Conservation (phyloP, 2,888 invertebrate species). For the Oxytorus armatus region DNA sequence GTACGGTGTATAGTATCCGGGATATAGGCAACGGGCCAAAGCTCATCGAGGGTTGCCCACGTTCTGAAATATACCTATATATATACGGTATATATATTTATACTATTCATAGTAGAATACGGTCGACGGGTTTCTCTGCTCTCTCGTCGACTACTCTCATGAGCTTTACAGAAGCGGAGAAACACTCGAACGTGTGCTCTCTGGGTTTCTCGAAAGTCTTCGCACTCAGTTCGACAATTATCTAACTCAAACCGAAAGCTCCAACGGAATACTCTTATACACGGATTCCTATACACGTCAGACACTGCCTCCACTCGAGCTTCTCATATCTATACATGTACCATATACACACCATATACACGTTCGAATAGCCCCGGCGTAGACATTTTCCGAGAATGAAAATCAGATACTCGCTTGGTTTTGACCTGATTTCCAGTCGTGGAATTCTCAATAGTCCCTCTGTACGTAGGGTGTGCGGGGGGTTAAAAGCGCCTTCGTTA, state of each 20-base stretch:
- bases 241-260: constrained; percentile 51
- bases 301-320: neutral
- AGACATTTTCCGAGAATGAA: constrained; percentile 44
- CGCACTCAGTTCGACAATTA: constrained; percentile 64
- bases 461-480: neutral
- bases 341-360: no score
- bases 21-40: constrained; percentile 61
- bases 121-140: constrained; percentile 56
- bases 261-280: no score
- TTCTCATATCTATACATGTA: constrained; percentile 35
- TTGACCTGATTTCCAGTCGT: constrained; percentile 47
- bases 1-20: neutral
- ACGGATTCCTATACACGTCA: constrained; percentile 40
- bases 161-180: constrained; percentile 53
- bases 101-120: constrained; percentile 30
- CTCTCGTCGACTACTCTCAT: constrained; percentile 34
- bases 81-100: neutral
- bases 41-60: constrained; percentile 58
- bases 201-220: constrained; percentile 53
- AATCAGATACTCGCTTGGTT: constrained; percentile 31
- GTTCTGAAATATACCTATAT: constrained; percentile 34
- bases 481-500: constrained; percentile 27
- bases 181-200: constrained; percentile 51
- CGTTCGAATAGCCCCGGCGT: constrained; percentile 14
- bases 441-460: constrained; percentile 9